Percentiles rank a stretch among this genome's conserved stretches.
These are phyloP conservation scores for Mesoclemmys tuberculata DNA, from an alignment of 2,113 vertebrate species.

Conservation along the genomic window DNA sequence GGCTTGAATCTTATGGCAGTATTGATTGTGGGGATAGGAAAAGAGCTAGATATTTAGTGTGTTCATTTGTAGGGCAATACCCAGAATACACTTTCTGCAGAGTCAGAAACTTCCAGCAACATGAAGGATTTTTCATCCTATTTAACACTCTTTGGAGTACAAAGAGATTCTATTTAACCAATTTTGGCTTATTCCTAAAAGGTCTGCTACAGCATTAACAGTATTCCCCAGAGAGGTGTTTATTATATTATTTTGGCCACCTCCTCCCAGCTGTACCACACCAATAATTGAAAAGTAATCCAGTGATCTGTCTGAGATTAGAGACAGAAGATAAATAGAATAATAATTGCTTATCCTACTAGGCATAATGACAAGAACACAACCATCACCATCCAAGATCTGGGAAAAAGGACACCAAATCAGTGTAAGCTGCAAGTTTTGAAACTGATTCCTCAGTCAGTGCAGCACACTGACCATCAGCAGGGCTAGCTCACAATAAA, in stretches of 20 bases:
- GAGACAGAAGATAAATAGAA: neutral
- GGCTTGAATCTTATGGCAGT: neutral
- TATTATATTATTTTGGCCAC: neutral
- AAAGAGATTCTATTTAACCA: slow-evolving; percentile 40
- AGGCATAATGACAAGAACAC: neutral
- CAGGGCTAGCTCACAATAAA: neutral
- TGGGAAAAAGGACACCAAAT: neutral
- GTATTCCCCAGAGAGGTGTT: neutral
- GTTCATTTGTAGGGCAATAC: neutral
- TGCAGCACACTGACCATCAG: neutral
- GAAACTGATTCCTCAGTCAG: neutral
- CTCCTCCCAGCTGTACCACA: neutral
- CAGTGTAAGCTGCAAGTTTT: neutral
- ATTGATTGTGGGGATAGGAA: neutral
- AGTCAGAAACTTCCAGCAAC: neutral
- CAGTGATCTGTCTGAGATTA: neutral
- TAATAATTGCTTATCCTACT: neutral
- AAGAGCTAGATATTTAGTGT: neutral
- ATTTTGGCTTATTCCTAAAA: slow-evolving; percentile 24
- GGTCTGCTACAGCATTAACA: slow-evolving; percentile 51
- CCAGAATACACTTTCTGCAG: neutral
- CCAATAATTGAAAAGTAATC: neutral
- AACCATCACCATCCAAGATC: neutral
- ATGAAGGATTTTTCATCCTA: slow-evolving; percentile 6
- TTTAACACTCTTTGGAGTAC: slow-evolving; percentile 31